Conservation (phyloP, 2,113 vertebrate genomes). For the Bujurquina vittata region DNA sequence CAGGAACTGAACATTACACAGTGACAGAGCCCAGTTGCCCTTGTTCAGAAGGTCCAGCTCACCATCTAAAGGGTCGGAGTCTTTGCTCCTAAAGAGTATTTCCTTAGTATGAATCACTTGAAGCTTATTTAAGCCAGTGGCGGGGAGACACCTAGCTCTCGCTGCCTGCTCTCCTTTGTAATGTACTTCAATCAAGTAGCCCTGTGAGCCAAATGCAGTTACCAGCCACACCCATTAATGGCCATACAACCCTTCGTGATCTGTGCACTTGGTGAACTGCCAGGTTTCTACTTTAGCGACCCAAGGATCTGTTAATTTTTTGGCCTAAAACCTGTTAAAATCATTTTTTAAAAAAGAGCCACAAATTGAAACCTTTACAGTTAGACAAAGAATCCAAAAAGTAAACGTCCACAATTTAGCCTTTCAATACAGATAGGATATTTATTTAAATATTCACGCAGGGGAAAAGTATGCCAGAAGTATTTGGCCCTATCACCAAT, state of each 20-base stretch:
- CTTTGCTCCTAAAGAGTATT: neutral
- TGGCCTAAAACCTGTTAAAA: neutral
- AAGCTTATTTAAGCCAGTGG: neutral
- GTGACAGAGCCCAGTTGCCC: neutral
- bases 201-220: neutral
- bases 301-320: no score
- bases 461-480: no score
- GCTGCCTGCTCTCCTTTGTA: no score
- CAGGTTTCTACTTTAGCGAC: neutral
- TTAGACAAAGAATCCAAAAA: neutral
- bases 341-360: neutral
- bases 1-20: neutral
- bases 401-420: neutral
- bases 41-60: neutral
- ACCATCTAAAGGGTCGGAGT: no score
- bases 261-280: neutral
- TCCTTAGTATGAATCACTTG: neutral
- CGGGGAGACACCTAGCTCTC: neutral
- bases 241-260: neutral
- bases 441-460: no score
- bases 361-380: accelerated
- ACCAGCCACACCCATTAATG: accelerated
- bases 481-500: no score
- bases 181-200: neutral
- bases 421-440: neutral